phyloP scores from a whole-genome alignment of 2,888 invertebrate species.

The Vanessa cardui region DNA sequence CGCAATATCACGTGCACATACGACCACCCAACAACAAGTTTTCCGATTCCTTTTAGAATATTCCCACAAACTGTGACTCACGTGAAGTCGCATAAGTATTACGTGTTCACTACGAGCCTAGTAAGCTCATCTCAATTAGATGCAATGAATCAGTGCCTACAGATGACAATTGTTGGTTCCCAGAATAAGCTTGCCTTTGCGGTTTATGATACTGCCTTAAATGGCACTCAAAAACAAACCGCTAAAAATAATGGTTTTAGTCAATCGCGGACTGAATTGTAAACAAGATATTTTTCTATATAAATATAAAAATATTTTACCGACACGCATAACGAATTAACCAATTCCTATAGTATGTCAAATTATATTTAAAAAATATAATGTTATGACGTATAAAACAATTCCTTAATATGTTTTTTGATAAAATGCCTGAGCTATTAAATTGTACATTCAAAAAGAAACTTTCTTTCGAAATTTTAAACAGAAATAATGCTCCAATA shows the following conservation, averaged over 20 bases:
- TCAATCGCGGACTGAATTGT: slow-evolving; percentile 24
- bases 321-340: background rate
- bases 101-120: slow-evolving; percentile 45
- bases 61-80: slow-evolving; percentile 40
- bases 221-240: slow-evolving; percentile 39
- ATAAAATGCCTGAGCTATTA: background rate
- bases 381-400: too few species aligned
- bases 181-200: slow-evolving; percentile 60
- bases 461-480: slow-evolving; percentile 21
- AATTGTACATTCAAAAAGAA: background rate
- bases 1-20: slow-evolving; percentile 17
- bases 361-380: too few species aligned
- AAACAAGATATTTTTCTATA: background rate
- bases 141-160: slow-evolving; percentile 60
- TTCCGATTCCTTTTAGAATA: slow-evolving; percentile 29
- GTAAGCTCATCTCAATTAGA: slow-evolving; percentile 69
- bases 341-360: too few species aligned
- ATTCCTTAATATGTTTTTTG: background rate
- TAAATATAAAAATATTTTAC: slow-evolving; percentile 1
- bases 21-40: slow-evolving; percentile 24
- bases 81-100: slow-evolving; percentile 40
- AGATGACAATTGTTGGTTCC: slow-evolving; percentile 46
- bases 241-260: slow-evolving; percentile 33
- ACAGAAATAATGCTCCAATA: slow-evolving; percentile 36
- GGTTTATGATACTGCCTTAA: slow-evolving; percentile 50